Conservation (phyloP, 2,888 invertebrate species). For the Tachina fera region DNA sequence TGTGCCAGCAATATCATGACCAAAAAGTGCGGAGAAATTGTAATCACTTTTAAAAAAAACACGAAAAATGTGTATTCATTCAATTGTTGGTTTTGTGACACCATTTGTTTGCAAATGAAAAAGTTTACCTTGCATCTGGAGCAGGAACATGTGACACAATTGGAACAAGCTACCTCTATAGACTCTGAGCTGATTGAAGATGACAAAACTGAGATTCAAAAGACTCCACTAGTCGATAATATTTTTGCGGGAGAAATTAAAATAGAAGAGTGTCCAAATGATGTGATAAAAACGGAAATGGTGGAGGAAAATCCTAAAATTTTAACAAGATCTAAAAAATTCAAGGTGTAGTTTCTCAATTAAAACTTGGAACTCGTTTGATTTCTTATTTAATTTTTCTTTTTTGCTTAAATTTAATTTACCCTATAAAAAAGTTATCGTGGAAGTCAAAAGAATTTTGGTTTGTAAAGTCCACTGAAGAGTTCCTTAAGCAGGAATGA, state of each 20-base stretch:
- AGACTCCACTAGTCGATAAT: not conserved
- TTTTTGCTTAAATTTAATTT: too few species aligned
- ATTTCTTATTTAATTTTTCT: not conserved
- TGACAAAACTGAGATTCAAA: slow-evolving; percentile 9
- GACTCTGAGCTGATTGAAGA: not conserved
- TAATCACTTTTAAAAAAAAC: slow-evolving; percentile 62
- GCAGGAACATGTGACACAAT: slow-evolving; percentile 64
- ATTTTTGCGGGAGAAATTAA: slow-evolving; percentile 50
- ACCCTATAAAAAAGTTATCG: too few species aligned
- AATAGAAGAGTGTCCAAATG: slow-evolving; percentile 40
- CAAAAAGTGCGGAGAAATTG: slow-evolving; percentile 70
- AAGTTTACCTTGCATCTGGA: slow-evolving; percentile 70
- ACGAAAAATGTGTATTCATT: slow-evolving; percentile 67
- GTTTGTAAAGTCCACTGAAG: too few species aligned
- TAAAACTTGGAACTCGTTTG: not conserved
- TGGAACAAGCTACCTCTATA: slow-evolving; percentile 12
- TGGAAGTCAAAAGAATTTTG: too few species aligned
- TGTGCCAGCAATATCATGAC: not conserved
- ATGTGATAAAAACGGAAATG: slow-evolving; percentile 45
- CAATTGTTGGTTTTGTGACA: slow-evolving; percentile 70
- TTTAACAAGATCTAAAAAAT: not conserved
- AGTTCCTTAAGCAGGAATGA: too few species aligned
- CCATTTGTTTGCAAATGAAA: slow-evolving; percentile 70
- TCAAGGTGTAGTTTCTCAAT: slow-evolving; percentile 29
- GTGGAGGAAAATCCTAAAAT: slow-evolving; percentile 29